Evolutionary conservation across 2,113 vertebrate genomes (phyloP), one percentile per base, ranked within the genome.

Genomic region (Phocoena sinus): DNA sequence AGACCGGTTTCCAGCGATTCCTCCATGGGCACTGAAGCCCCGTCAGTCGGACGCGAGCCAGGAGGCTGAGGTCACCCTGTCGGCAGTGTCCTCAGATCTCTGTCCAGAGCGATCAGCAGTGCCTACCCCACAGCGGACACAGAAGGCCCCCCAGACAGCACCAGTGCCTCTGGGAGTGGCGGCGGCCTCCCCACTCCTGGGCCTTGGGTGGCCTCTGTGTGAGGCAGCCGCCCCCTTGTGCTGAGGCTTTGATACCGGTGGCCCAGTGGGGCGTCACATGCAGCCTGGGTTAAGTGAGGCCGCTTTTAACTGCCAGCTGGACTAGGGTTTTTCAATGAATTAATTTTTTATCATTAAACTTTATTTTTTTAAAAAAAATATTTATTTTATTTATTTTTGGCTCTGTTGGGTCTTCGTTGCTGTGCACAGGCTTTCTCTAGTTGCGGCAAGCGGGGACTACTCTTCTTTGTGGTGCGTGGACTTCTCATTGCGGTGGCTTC

Each of bases 141-240:
- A 21, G 63, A 8, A 1, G 33, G 3, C 21, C 44, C 50, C 17
- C 33, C 14, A 50, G 28, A 11, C 25, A 81, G 58, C 0, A 3
- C 26, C 25, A 68, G 63, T 3, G 1, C 9, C 26, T 8, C 0
- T 0, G 15, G 36, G 3, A 63, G 15, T 38, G 14, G 21, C 15
- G 38, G 8, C 0, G 0, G 7, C 20, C 33, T 33, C 2, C 33
- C 26, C 23, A 20, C 0, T 36, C 36, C 76, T 33, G 47, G 74
- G 33, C 25, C 41, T 68, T 28, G 5, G 70, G 6, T 25, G 62
- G n/a, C 11, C 38, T 71, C 41, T 41, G 11, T 1, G 5, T 31
- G n/a, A 56, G 17, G 26, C 76, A 91, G 62, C 73, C 25, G 50
- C 63, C n/a, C 53, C 7, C 74, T 26, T 47, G 2, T 2, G 1